Conservation (phyloP, 2,888 invertebrate species). For the Rotaria sp. region DNA sequence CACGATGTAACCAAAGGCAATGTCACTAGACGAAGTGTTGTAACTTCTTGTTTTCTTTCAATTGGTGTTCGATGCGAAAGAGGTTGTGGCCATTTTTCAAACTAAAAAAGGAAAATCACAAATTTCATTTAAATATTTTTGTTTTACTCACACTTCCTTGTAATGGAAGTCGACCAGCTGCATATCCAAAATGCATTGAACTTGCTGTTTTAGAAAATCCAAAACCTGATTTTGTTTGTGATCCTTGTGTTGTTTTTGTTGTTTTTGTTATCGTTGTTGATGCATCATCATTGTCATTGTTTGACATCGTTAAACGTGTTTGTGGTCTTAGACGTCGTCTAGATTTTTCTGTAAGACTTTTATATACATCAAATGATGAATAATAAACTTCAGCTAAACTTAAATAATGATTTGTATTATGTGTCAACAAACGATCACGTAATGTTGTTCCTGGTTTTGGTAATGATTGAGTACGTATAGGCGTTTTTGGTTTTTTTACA, state of each 20-base stretch:
- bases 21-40: constrained; percentile 1
- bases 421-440: neutral
- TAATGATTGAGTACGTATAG: neutral
- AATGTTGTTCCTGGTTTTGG: neutral
- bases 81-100: constrained; percentile 10
- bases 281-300: neutral
- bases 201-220: constrained; percentile 2
- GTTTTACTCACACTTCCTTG: neutral
- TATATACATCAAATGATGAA: neutral
- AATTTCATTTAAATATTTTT: neutral
- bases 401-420: neutral
- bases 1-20: constrained; percentile 1
- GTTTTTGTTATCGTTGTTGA: neutral
- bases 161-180: neutral
- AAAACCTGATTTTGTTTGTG: neutral
- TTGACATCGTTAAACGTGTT: neutral
- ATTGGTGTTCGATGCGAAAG: neutral
- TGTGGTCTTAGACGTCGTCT: neutral
- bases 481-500: neutral
- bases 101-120: neutral
- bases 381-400: neutral
- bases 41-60: neutral
- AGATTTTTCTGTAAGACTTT: neutral
- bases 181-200: constrained; percentile 10
- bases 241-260: neutral